Base-by-base conservation (phyloP, 1,140 invertebrate genomes). In the Nautilus pompilius region DNA sequence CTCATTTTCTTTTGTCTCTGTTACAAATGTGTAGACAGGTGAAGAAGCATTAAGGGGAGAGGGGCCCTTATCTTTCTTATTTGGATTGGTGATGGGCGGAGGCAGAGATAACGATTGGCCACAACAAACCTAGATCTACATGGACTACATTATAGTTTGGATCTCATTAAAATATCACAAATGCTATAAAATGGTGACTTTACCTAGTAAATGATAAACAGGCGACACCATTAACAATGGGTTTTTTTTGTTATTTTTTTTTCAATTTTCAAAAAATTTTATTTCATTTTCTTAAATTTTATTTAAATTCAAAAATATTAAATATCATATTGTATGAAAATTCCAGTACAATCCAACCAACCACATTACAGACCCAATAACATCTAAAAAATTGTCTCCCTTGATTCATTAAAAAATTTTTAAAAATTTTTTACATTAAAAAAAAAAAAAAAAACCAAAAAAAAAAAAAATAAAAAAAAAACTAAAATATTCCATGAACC, bases 401-500 rank as follows among this genome's bases (percentile, higher is more conserved):
- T n/a, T n/a, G n/a, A n/a, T n/a, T n/a, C n/a, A 13, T 41, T 41
- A 13, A n/a, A n/a, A 13, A 13, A 13, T 41, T 41, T 41, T 41
- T 41, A 41, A 41, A 41, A 41, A 41, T n/a, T n/a, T n/a, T n/a
- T n/a, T n/a, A n/a, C n/a, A n/a, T n/a, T n/a, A n/a, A n/a, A n/a
- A n/a, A n/a, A n/a, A n/a, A n/a, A n/a, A n/a, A n/a, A n/a, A n/a
- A n/a, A n/a, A n/a, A n/a, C n/a, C n/a, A n/a, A 33, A 57, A 32
- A 57, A 57, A 57, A 57, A 57, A 29, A 29, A 57, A 33, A 57
- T 5, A 56, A 56, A 32, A 57, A 57, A 58, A 30, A 58, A 36
- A 34, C 20, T n/a, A 34, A 58, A 36, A 41, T 34, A 41, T 48
- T 2, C 3, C 45, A 48, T 48, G n/a, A 48, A 20, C 24, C 2